phyloP scores from a whole-genome alignment of 2,113 vertebrate species.

The Neodon shergylaensis region DNA sequence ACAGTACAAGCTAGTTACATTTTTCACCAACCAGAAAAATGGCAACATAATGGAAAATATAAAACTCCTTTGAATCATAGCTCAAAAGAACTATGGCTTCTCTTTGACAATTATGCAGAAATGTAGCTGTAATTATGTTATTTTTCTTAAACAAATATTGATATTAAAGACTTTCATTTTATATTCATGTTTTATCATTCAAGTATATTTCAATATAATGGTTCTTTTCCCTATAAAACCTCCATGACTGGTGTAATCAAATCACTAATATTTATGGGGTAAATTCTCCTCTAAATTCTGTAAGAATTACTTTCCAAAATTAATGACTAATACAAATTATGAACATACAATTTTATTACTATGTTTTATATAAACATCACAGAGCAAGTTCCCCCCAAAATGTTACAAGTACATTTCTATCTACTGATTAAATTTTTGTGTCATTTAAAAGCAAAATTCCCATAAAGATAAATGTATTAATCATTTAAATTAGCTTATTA shows the following conservation, averaged over 20 bases:
- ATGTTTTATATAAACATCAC: conserved; percentile 34
- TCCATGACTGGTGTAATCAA: conserved; percentile 51
- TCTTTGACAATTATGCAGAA: conserved; percentile 60
- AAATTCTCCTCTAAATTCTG: conserved; percentile 52
- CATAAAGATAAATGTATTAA: conserved; percentile 3
- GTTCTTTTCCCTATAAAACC: conserved; percentile 50
- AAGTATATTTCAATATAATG: conserved; percentile 72
- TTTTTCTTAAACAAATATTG: conserved; percentile 61
- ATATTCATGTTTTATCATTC: conserved; percentile 67
- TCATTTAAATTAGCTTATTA: conserved; percentile 36
- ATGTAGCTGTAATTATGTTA: neutral
- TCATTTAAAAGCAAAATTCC: neutral
- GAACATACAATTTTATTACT: conserved; percentile 23
- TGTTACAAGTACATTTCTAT: neutral
- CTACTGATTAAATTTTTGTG: neutral
- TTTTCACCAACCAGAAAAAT: conserved; percentile 53
- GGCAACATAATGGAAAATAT: conserved; percentile 42
- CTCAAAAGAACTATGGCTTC: conserved; percentile 58
- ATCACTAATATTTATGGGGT: conserved; percentile 61
- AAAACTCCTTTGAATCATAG: conserved; percentile 54
- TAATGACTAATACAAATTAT: conserved; percentile 57
- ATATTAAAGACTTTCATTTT: conserved; percentile 52
- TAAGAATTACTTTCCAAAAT: conserved; percentile 60
- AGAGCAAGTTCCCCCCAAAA: neutral
- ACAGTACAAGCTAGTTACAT: conserved; percentile 20